A percentile compares a stretch with the other conserved stretches of the same genome.
These are phyloP conservation scores for Apogon hyalosoma DNA, from an alignment of 2,797 vertebrate species.

Conservation along the genomic window DNA sequence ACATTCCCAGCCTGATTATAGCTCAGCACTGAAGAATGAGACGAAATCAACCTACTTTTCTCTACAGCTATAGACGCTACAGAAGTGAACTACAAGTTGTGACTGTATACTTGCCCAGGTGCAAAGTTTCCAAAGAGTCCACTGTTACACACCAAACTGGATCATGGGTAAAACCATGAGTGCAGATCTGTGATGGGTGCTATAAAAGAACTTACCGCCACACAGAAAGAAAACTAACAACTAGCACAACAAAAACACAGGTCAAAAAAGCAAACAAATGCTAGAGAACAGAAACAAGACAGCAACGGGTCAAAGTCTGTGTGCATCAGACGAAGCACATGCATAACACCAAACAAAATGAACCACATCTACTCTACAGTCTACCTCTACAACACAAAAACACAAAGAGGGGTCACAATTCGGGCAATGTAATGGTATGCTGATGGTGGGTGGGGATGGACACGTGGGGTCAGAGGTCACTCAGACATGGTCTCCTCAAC, in stretches of 20 bases:
- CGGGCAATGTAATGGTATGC: not conserved
- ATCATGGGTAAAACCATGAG: constrained; percentile 74
- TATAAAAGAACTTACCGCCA: constrained; percentile 66
- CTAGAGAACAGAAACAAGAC: constrained; percentile 19
- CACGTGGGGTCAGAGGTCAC: not conserved
- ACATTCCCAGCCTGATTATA: too few relatives aligned
- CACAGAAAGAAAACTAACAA: constrained; percentile 36
- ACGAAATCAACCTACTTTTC: constrained; percentile 26
- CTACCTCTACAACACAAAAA: constrained; percentile 59
- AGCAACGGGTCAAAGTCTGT: not conserved
- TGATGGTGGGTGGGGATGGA: not conserved
- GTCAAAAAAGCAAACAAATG: constrained; percentile 14
- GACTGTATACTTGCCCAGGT: constrained; percentile 78
- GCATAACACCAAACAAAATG: constrained; percentile 17
- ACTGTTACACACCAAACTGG: constrained; percentile 70
- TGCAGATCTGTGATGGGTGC: constrained; percentile 67
- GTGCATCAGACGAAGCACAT: constrained; percentile 1
- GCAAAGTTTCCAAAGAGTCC: constrained; percentile 75
- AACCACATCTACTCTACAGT: constrained; percentile 42
- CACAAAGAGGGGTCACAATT: constrained; percentile 2
- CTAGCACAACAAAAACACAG: constrained; percentile 20
- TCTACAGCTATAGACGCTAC: constrained; percentile 64
- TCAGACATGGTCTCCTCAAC: constrained; percentile 23
- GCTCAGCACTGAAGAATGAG: constrained; percentile 8
- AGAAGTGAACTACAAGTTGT: constrained; percentile 52